phyloP scores from a whole-genome alignment of 2,888 invertebrate genomes.

The Drosophila buzzatii region DNA sequence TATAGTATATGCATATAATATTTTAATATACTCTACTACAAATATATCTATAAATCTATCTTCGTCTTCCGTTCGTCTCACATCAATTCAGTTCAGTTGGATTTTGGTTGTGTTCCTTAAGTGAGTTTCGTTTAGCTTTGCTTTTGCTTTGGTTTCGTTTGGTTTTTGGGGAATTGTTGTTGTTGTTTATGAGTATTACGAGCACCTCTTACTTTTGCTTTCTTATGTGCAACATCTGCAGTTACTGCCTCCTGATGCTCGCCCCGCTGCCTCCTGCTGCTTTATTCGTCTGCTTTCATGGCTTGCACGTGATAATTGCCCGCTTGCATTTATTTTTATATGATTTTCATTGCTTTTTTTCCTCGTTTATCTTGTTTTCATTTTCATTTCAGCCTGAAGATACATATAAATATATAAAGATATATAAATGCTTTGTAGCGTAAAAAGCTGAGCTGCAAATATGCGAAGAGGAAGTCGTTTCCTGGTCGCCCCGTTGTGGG shows the following conservation, averaged over 20 bases:
- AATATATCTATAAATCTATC: no score
- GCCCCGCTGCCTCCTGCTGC: background rate
- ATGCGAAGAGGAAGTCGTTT: conserved; percentile 59
- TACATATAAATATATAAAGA: conserved; percentile 10
- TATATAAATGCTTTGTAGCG: conserved; percentile 64
- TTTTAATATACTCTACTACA: no score
- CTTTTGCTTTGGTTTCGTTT: conserved; percentile 23
- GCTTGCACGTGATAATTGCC: conserved; percentile 74
- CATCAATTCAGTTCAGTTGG: conserved; percentile 21
- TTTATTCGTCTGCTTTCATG: conserved; percentile 48
- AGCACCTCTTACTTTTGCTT: conserved; percentile 49
- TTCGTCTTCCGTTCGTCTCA: background rate
- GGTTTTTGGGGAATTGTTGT: conserved; percentile 21
- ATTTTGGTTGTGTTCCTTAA: conserved; percentile 1
- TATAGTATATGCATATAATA: no score
- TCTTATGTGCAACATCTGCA: conserved; percentile 10
- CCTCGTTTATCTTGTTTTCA: conserved; percentile 60
- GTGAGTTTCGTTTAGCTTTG: background rate
- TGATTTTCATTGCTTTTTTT: conserved; percentile 43
- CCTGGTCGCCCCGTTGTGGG: conserved; percentile 66
- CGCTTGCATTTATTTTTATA: conserved; percentile 47
- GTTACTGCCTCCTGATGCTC: background rate
- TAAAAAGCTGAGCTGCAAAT: conserved; percentile 53
- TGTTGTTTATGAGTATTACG: conserved; percentile 21
- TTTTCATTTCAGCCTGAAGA: conserved; percentile 36